A percentile compares a stretch with the other conserved stretches of the same genome.
These are phyloP conservation scores for Heliothis subflexa DNA, from an alignment of 1,140 invertebrate species.

Conservation along the genomic window DNA sequence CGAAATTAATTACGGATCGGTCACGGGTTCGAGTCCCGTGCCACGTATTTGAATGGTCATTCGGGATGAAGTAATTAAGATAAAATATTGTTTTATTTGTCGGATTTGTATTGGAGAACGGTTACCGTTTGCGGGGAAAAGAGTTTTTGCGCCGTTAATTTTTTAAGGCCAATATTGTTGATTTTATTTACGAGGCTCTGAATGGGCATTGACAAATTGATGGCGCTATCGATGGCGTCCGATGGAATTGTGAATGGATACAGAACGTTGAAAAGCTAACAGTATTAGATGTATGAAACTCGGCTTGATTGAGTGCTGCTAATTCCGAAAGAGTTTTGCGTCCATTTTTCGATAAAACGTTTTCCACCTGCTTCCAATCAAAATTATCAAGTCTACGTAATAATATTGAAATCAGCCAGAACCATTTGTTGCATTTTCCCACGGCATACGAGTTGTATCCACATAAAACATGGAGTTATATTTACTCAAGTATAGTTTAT, in stretches of 20 bases:
- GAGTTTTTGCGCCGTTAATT: constrained; percentile 1
- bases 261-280: too few relatives aligned
- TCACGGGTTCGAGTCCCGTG: constrained; percentile 53
- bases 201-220: constrained; percentile 22
- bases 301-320: too few relatives aligned
- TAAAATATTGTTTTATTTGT: constrained; percentile 55
- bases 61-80: constrained; percentile 52
- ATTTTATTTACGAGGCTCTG: constrained; percentile 30
- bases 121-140: constrained; percentile 26
- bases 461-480: too few relatives aligned
- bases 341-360: too few relatives aligned
- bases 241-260: background rate
- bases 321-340: too few relatives aligned
- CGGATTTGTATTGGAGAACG: constrained; percentile 40
- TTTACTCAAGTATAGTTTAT: too few relatives aligned
- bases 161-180: constrained; percentile 35
- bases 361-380: too few relatives aligned
- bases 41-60: constrained; percentile 54
- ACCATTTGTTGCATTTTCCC: too few relatives aligned
- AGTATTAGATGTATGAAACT: too few relatives aligned
- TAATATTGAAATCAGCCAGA: too few relatives aligned
- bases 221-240: background rate
- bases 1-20: constrained; percentile 57
- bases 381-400: too few relatives aligned
- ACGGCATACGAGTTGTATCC: too few relatives aligned